Conservation (phyloP, 2,113 vertebrate species). For the Chroicocephalus ridibundus region DNA sequence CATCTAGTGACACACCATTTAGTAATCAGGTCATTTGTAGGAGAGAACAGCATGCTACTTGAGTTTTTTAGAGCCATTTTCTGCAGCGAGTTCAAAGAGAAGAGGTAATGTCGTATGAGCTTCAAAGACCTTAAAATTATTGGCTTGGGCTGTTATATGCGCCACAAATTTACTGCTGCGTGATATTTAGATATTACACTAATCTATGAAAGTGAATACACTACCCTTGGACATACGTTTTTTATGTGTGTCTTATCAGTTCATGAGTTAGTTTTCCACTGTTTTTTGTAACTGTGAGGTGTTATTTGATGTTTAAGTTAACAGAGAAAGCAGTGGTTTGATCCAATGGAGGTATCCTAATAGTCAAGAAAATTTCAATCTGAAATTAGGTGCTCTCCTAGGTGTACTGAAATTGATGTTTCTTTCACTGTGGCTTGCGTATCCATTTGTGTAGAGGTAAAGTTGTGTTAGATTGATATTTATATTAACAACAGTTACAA, state of each 20-base stretch:
- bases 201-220: not conserved
- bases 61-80: not conserved
- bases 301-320: conserved; percentile 24
- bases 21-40: not conserved
- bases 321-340: not conserved
- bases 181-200: not conserved
- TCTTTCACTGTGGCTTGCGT: not conserved
- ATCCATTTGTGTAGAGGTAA: not conserved
- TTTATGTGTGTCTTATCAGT: not conserved
- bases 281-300: not conserved
- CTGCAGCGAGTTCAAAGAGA: not conserved
- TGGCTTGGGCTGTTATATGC: not conserved
- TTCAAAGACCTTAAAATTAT: not conserved
- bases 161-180: not conserved
- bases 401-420: not conserved
- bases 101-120: not conserved
- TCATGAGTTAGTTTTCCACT: not conserved
- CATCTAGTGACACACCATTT: not conserved
- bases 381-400: not conserved
- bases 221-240: not conserved
- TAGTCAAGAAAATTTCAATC: not conserved
- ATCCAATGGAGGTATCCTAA: not conserved
- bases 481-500: not conserved
- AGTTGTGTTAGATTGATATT: not conserved
- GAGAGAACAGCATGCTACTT: not conserved